These are phyloP conservation scores for Coenobita brevimanus DNA, from an alignment of 1,140 invertebrate genomes.

Conservation along the genomic window DNA sequence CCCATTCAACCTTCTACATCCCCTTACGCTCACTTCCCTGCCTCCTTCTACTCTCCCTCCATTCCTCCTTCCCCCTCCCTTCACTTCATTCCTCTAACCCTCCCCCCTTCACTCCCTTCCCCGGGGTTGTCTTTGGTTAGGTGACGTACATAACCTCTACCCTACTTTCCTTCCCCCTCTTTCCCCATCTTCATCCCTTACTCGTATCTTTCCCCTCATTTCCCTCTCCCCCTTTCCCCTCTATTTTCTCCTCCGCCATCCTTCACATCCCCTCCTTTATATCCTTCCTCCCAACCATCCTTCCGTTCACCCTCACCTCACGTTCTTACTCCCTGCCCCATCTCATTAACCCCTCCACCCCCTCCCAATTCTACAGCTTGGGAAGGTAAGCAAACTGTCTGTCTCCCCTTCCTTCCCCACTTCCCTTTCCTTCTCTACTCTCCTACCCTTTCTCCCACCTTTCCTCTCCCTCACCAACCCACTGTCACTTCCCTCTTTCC, in stretches of 20 bases:
- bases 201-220: no score
- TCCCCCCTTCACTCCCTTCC: not conserved
- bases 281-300: not conserved
- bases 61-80: not conserved
- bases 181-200: not conserved
- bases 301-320: not conserved
- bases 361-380: no score
- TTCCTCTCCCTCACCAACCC: not conserved
- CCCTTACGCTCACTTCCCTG: not conserved
- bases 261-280: not conserved
- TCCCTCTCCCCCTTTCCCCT: not conserved
- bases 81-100: not conserved
- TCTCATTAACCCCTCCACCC: not conserved
- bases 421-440: not conserved
- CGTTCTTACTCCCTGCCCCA: not conserved
- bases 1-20: not conserved
- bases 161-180: not conserved
- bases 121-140: not conserved
- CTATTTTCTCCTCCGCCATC: not conserved
- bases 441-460: not conserved
- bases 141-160: not conserved
- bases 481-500: not conserved
- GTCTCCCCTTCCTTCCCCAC: not conserved
- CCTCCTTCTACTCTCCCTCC: not conserved
- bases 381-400: no score